Percentiles rank a stretch among this genome's conserved stretches.
Conservation (phyloP, 2,888 invertebrate species). For the Pterostichus niger region DNA sequence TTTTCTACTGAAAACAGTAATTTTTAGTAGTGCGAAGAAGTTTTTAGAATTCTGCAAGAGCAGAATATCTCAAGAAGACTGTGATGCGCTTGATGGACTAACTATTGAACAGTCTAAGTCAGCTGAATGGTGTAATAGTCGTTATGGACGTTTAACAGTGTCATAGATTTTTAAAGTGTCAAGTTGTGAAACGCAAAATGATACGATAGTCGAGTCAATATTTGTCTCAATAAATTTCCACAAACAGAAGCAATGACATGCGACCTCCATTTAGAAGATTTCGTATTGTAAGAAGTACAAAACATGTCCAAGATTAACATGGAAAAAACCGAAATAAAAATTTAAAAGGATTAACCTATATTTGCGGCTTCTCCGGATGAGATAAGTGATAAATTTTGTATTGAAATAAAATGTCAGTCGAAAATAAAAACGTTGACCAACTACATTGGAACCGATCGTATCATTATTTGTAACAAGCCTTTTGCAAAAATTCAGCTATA, state of each 20-base stretch:
- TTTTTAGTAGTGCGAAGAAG: neutral
- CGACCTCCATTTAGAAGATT: conserved; percentile 23
- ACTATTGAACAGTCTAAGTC: neutral
- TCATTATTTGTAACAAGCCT: conserved; percentile 38
- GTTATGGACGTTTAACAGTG: conserved; percentile 7
- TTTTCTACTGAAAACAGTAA: neutral
- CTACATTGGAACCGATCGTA: neutral
- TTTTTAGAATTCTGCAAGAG: neutral
- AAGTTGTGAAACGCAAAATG: neutral
- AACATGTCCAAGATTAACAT: neutral
- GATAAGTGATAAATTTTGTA: conserved; percentile 19
- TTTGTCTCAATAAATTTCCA: neutral
- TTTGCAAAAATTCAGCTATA: conserved; percentile 65
- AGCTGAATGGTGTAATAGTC: neutral
- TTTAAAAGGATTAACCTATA: conserved; percentile 31
- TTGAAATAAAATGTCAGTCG: conserved; percentile 66
- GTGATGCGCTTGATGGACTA: neutral
- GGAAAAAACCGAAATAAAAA: neutral
- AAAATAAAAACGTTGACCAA: conserved; percentile 22
- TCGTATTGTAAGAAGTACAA: neutral
- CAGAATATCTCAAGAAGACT: neutral
- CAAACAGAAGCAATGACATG: conserved; percentile 21
- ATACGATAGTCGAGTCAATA: neutral
- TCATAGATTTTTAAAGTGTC: neutral
- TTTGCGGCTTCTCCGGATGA: conserved; percentile 67